Percentiles rank a stretch among this genome's conserved stretches.
Conservation (phyloP, 2,888 invertebrate genomes). For the Campoplex capitator region DNA sequence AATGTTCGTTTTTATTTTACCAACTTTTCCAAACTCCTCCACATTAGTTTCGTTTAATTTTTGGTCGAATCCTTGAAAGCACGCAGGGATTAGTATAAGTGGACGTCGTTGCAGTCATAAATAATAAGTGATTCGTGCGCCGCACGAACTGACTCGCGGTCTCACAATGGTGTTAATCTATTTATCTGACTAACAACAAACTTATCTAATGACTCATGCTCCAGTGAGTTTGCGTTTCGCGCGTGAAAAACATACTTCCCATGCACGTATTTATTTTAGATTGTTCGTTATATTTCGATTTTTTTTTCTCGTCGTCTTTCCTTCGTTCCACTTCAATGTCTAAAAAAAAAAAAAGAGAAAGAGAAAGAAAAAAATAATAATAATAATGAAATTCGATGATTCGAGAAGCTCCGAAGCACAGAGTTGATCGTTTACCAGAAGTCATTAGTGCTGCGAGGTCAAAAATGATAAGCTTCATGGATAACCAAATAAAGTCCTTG, state of each 20-base stretch:
- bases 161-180: constrained; percentile 80
- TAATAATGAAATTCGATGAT: constrained; percentile 17
- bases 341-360: not conserved
- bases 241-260: constrained; percentile 22
- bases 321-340: not conserved
- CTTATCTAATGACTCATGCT: constrained; percentile 80
- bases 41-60: not conserved
- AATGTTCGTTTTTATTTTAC: too few relatives aligned
- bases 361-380: not conserved
- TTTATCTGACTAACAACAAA: constrained; percentile 81
- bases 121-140: constrained; percentile 63
- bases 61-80: not conserved
- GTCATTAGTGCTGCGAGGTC: constrained; percentile 61
- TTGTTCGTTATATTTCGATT: constrained; percentile 37
- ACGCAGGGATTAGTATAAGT: constrained; percentile 4
- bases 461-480: constrained; percentile 53
- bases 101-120: constrained; percentile 4
- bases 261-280: constrained; percentile 17
- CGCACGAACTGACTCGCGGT: constrained; percentile 65
- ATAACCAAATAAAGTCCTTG: constrained; percentile 37
- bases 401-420: constrained; percentile 13
- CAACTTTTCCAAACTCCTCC: too few relatives aligned
- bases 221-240: constrained; percentile 62
- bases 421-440: constrained; percentile 58
- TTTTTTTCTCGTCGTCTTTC: constrained; percentile 11